These are phyloP conservation scores for Neodiprion lecontei DNA, from an alignment of 1,140 invertebrate genomes.

Conservation along the genomic window DNA sequence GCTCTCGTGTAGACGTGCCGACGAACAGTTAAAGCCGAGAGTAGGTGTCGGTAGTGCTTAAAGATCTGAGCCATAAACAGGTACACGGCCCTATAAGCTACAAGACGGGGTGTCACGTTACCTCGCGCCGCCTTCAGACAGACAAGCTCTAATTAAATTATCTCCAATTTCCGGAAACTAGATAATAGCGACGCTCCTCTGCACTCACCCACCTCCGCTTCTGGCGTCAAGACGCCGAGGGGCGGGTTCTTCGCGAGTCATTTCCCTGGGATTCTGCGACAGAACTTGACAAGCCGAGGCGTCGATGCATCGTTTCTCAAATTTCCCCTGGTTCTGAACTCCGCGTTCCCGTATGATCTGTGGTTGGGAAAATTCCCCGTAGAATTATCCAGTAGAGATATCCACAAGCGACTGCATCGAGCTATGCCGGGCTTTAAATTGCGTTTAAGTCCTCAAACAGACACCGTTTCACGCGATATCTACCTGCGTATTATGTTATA, in stretches of 20 bases:
- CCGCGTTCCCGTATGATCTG: too few species aligned
- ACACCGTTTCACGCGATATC: background rate
- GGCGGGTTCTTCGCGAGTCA: background rate
- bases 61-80: background rate
- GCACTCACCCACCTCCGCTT: background rate
- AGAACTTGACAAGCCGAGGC: background rate
- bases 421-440: background rate
- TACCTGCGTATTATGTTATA: background rate
- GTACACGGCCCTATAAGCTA: background rate
- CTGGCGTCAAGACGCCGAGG: background rate
- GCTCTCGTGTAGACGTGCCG: background rate
- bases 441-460: background rate
- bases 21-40: background rate
- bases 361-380: too few species aligned
- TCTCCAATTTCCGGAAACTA: constrained; percentile 12
- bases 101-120: constrained; percentile 1
- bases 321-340: background rate
- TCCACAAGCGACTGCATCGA: background rate
- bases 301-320: background rate
- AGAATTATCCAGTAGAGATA: too few species aligned
- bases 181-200: constrained; percentile 4
- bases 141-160: constrained; percentile 8
- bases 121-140: background rate
- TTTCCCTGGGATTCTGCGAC: background rate
- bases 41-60: background rate